Percentiles rank a stretch among this genome's conserved stretches.
These are phyloP conservation scores for Hypanus sabinus DNA, from an alignment of 2,113 vertebrate genomes.

Conservation along the genomic window DNA sequence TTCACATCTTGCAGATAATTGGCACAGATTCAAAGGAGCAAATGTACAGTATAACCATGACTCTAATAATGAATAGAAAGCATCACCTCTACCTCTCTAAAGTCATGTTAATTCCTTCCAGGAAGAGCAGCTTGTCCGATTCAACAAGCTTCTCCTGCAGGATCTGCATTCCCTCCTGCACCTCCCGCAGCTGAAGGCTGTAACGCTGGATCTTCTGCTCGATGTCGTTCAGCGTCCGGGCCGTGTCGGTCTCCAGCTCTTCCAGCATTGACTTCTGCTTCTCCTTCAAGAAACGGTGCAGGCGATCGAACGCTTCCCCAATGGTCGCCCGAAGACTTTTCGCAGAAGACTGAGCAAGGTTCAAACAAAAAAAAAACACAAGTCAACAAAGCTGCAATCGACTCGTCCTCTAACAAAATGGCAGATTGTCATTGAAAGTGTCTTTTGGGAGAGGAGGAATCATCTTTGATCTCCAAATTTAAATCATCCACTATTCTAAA, in stretches of 20 bases:
- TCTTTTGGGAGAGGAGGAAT: neutral
- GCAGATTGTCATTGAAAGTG: neutral
- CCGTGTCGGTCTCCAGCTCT: constrained; percentile 89
- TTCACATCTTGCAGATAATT: neutral
- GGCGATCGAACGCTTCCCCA: constrained; percentile 80
- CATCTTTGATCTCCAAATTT: neutral
- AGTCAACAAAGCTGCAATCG: neutral
- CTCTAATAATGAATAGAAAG: neutral
- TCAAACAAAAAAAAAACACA: neutral
- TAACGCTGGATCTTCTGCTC: constrained; percentile 96
- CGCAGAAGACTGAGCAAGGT: constrained; percentile 72
- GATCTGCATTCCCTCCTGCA: constrained; percentile 91
- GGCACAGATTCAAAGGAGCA: neutral
- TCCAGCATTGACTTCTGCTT: constrained; percentile 97
- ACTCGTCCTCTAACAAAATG: neutral
- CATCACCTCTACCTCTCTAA: constrained; percentile 69
- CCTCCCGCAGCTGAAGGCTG: constrained; percentile 89
- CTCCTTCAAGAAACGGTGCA: constrained; percentile 86
- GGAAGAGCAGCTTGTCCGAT: constrained; percentile 74
- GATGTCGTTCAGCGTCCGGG: constrained; percentile 80
- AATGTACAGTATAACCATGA: neutral
- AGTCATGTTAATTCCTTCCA: constrained; percentile 76
- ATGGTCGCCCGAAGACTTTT: constrained; percentile 87
- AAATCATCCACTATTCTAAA: neutral
- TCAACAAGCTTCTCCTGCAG: constrained; percentile 85